A percentile compares a stretch with the other conserved stretches of the same genome.
Conservation (phyloP, 2,888 invertebrate genomes). For the Rugalucina vietnamica region DNA sequence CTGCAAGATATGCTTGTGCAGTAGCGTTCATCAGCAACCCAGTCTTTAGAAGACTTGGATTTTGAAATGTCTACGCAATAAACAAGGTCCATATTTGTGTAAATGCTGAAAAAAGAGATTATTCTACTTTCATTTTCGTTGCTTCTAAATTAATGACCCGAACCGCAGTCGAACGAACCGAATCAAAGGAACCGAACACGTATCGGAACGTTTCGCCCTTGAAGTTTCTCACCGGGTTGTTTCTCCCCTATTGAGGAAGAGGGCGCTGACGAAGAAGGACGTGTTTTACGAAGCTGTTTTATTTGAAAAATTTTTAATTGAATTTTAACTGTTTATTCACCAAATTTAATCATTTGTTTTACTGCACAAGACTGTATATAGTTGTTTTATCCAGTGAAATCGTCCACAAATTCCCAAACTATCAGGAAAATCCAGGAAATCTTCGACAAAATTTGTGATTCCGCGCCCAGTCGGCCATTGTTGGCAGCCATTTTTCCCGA, state of each 20-base stretch:
- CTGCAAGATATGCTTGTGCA: conserved; percentile 75
- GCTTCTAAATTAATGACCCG: too few species aligned
- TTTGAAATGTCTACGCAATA: conserved; percentile 55
- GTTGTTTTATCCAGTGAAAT: background rate
- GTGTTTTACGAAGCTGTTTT: background rate
- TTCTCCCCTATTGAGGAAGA: background rate
- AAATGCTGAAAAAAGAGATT: too few species aligned
- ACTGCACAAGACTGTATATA: background rate
- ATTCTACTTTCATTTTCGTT: too few species aligned
- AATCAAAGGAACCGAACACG: too few species aligned
- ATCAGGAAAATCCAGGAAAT: background rate
- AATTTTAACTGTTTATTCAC: background rate
- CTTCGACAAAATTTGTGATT: background rate
- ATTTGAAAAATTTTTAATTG: background rate
- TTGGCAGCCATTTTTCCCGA: background rate
- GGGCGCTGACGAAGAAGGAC: background rate
- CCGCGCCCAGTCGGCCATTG: background rate
- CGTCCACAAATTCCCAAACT: background rate
- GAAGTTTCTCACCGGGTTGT: too few species aligned
- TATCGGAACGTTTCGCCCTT: background rate
- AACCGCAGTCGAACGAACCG: too few species aligned
- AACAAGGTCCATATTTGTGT: conserved; percentile 56
- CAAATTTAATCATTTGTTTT: background rate
- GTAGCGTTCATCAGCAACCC: conserved; percentile 75
- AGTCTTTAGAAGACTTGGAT: conserved; percentile 67